Evolutionary conservation across 2,888 invertebrate genomes (phyloP).

Genomic region (Lasius fuliginosus): DNA sequence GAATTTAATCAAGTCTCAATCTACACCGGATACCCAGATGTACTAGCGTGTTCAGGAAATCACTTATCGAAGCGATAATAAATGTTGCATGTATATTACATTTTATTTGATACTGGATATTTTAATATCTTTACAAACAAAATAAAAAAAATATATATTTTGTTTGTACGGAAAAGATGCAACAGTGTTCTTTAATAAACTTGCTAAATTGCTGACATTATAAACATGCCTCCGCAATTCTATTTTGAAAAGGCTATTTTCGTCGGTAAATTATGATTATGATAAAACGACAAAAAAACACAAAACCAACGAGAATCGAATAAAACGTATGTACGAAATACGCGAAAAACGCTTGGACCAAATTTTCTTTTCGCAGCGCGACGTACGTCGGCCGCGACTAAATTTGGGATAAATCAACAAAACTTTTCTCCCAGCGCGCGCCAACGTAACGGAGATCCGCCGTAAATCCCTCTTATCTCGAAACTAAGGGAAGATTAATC

Average conservation of each 20-base stretch:
- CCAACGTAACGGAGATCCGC: constrained; percentile 54
- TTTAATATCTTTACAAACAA: background rate
- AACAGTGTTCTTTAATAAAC: background rate
- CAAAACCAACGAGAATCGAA: background rate
- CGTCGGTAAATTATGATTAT: background rate
- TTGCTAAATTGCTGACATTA: background rate
- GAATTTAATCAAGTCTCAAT: constrained; percentile 53
- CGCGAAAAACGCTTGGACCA: background rate
- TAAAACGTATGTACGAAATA: background rate
- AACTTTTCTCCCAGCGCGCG: constrained; percentile 48
- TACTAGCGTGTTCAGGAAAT: constrained; percentile 10
- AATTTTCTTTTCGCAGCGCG: constrained; percentile 13
- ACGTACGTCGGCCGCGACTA: constrained; percentile 31
- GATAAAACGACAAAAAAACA: background rate
- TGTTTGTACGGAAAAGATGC: background rate
- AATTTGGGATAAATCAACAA: constrained; percentile 53
- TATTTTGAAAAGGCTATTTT: background rate
- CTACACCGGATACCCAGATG: constrained; percentile 24
- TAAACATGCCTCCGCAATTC: background rate
- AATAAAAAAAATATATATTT: background rate
- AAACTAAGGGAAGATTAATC: constrained; percentile 65
- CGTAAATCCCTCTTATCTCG: constrained; percentile 70
- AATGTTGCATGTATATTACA: background rate
- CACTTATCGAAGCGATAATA: background rate
- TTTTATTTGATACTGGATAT: background rate